Evolutionary conservation across 2,888 invertebrate genomes (phyloP).

Genomic region (Dromius quadrimaculatus): DNA sequence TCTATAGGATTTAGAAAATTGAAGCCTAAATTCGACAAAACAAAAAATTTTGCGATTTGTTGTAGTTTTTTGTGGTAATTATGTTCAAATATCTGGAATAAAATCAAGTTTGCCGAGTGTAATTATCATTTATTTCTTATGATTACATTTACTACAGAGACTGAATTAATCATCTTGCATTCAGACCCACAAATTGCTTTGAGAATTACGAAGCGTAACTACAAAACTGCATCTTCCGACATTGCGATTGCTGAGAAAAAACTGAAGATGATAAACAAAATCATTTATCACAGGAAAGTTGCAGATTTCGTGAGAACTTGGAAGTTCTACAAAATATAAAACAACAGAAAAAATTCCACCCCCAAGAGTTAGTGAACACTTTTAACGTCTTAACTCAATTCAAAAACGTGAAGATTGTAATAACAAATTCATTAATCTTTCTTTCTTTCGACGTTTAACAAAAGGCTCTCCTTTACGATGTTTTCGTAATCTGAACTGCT

Average conservation of each 20-base stretch:
- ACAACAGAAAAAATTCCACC: not conserved
- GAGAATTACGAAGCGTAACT: not conserved
- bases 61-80: too few species aligned
- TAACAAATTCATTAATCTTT: constrained; percentile 26
- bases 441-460: not conserved
- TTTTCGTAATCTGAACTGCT: constrained; percentile 24
- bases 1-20: too few species aligned
- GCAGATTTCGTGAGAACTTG: not conserved
- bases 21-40: too few species aligned
- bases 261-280: constrained; percentile 17
- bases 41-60: too few species aligned
- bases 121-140: constrained; percentile 25
- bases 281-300: constrained; percentile 24
- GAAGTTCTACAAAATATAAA: not conserved
- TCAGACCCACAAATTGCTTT: not conserved
- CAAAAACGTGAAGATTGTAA: too few species aligned
- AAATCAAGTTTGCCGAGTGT: not conserved
- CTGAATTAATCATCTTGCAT: constrained; percentile 19
- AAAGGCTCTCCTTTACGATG: constrained; percentile 7
- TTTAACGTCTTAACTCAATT: not conserved
- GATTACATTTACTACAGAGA: not conserved
- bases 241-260: constrained; percentile 13
- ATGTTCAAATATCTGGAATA: too few species aligned
- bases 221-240: not conserved
- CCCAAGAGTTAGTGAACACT: not conserved